A percentile compares a stretch with the other conserved stretches of the same genome.
Evolutionary conservation across 2,113 vertebrate genomes (phyloP).

Genomic region (Myxocyprinus asiaticus): DNA sequence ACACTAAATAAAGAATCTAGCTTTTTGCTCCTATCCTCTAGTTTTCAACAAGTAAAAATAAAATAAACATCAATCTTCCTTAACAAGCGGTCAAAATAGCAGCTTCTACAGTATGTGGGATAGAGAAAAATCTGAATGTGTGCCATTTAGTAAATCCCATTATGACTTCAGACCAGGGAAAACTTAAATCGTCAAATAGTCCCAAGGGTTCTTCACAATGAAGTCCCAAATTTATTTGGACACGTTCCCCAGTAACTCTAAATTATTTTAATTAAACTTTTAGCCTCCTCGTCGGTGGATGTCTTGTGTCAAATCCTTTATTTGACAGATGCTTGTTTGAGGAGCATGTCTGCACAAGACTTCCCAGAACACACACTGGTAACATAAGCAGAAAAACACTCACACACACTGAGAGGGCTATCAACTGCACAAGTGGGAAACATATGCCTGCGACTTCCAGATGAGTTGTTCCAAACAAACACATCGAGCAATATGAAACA

Average conservation of each 20-base stretch:
- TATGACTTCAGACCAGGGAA: too few species aligned
- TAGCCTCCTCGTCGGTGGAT: not conserved
- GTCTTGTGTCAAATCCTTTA: constrained; percentile 46
- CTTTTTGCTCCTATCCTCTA: too few species aligned
- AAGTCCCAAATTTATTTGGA: not conserved
- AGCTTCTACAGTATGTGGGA: too few species aligned
- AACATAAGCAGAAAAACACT: constrained; percentile 27
- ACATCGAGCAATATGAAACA: not conserved
- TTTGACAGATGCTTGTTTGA: constrained; percentile 50
- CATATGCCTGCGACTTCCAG: constrained; percentile 9
- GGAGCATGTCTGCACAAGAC: constrained; percentile 53
- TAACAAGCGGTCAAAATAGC: too few species aligned
- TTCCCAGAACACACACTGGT: constrained; percentile 15
- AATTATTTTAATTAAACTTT: constrained; percentile 23
- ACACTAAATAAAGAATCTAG: too few species aligned
- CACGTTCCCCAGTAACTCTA: not conserved
- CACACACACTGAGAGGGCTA: not conserved
- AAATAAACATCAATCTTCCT: too few species aligned
- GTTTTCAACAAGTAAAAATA: too few species aligned
- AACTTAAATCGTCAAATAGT: not conserved
- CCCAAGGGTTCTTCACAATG: not conserved
- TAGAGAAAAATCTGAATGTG: too few species aligned
- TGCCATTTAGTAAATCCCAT: too few species aligned
- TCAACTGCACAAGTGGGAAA: not conserved
- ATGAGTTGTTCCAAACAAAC: not conserved